Percentiles rank a stretch among this genome's conserved stretches.
phyloP scores from a whole-genome alignment of 2,797 vertebrate species.

The Eurystomus glaucurus region DNA sequence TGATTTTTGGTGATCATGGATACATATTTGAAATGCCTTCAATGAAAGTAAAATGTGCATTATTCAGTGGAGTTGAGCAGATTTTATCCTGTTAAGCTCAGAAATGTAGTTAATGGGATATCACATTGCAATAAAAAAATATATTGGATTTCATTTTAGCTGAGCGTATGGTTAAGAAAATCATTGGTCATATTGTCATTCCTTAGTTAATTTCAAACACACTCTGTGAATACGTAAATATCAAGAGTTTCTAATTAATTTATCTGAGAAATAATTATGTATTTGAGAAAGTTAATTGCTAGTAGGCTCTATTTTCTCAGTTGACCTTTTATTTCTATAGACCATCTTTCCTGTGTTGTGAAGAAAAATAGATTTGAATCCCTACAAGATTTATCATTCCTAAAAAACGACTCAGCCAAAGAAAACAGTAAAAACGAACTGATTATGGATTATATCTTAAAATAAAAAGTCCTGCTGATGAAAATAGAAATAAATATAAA shows the following conservation, averaged over 20 bases:
- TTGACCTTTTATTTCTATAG: neutral
- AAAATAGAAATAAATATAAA: neutral
- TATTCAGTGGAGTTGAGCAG: neutral
- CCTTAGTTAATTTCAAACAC: neutral
- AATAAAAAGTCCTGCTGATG: neutral
- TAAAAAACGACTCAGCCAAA: neutral
- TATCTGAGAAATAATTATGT: neutral
- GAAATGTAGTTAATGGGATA: neutral
- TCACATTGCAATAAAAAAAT: neutral
- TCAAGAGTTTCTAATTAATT: neutral
- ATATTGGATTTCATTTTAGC: neutral
- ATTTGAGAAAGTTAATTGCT: neutral
- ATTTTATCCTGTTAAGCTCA: neutral
- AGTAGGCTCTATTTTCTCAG: neutral
- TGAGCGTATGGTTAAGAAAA: neutral
- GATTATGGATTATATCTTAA: neutral
- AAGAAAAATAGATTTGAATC: neutral
- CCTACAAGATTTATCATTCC: neutral
- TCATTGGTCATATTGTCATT: neutral
- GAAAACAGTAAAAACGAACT: neutral
- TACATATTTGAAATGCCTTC: neutral
- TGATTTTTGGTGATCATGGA: neutral
- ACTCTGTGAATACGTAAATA: neutral
- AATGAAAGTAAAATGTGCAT: neutral
- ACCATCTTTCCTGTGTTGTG: neutral